Base-by-base conservation (phyloP, 2,888 invertebrate species). In the Eudasyphora cyanicolor region DNA sequence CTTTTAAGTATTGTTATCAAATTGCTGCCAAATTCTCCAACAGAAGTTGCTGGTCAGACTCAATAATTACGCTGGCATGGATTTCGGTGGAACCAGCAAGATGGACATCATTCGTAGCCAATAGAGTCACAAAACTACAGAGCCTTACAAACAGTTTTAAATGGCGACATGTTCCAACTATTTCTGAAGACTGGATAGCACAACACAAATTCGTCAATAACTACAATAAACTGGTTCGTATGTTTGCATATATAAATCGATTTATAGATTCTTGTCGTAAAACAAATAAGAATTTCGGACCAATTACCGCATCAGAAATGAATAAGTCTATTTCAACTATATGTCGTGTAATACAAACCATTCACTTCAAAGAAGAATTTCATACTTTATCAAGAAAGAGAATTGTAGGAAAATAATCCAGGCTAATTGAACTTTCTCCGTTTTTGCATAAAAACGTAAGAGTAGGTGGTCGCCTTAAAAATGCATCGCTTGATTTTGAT, bases 41-140 rank as follows among this genome's bases (percentile, higher is more conserved):
- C n/a, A n/a, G n/a, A n/a, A n/a, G n/a, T n/a, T 78, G 71, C 19
- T 78, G 78, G 78, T 78, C 78, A 7, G 78, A 62, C 12, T 69
- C 57, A 12, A 75, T 54, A 32, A 62, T 78, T 32, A 17, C 78
- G 5, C 24, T 78, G 24, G 60, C 45, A 14, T 77, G 76, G 70
- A 70, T 77, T 17, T 29, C 19, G 19, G 62, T 45, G 5, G 62
- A 77, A 4, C 60, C 60, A 8, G 70, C 12, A 8, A 45, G 54
- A 19, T 78, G 62, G 62, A 45, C 70, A 35, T 32, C 17, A 17
- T 76, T 76, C 54, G 76, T 76, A n/a, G 45, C 77, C 29, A 77
- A 70, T 14, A 27, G 69, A 1, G 78, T 78, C 2, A 19, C 64
- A 35, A 73, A 78, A 78, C 71, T 78, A 35, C 62, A 73, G 8